Evolutionary conservation across 1,140 invertebrate genomes (phyloP), one percentile per base, ranked within the genome.

Genomic region (Calliopsis andreniformis): DNA sequence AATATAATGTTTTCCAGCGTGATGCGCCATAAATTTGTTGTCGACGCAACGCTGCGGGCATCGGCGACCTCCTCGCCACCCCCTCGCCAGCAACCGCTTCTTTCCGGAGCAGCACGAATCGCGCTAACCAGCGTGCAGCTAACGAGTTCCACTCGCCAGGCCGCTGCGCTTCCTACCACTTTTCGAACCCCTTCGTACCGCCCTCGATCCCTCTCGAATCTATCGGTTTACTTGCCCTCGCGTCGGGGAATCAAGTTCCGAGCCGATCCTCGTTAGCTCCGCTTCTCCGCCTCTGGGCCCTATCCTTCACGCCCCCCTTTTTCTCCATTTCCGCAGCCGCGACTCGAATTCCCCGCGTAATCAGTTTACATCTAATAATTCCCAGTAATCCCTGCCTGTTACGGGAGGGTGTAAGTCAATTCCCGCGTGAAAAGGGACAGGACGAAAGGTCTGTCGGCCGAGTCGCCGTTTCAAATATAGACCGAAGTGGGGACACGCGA

Each of bases 341-440:
- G 14, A 23, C 70, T 45, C 47, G 61, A 42, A 25, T 71, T 49
- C 23, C 43, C 45, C 20, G 58, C 0, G 28, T 55, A 56, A 75
- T 58, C 63, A 47, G 62, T 75, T 67, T 75, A 75, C 49, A 47
- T 47, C 51, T 56, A 39, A 66, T 75, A 75, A 75, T 58, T 67
- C 62, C 42, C 20, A 20, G 49, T 66, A 66, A 73, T 73, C 56
- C 16, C 23, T 18, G 39, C 18, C 62, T 43, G 39, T 58, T 75
- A 75, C 42, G 25, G 18, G 23, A 10, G 32, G 18, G 23, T 32
- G 42, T 49, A 51, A 76, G 20, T 49, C 43, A 51, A 76, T 62
- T 71, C 18, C 30, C 35, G 18, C 28, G 35, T 43, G 35, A 35
- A 62, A 53, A 61, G 67, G 47, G 39, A 43, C 35, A n/a, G 35